These are phyloP conservation scores for Lamprologus callipterus DNA, from an alignment of 2,113 vertebrate genomes.

Conservation along the genomic window DNA sequence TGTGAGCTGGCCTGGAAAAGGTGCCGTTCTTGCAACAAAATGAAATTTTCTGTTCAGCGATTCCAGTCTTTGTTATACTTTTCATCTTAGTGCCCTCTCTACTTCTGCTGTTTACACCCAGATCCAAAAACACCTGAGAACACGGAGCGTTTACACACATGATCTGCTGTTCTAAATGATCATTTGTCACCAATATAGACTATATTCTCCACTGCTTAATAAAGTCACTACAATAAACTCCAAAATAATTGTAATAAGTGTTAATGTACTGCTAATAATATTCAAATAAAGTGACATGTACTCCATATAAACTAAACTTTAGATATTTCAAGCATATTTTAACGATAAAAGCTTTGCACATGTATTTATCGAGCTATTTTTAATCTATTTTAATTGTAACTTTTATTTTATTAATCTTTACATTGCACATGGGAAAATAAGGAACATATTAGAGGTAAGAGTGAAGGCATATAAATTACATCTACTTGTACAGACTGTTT, in stretches of 20 bases:
- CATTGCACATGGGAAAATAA: not conserved
- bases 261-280: not conserved
- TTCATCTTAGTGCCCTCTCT: not conserved
- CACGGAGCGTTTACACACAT: not conserved
- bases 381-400: not conserved
- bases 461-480: rapidly evolving
- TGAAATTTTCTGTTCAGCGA: not conserved
- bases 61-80: not conserved
- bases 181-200: not conserved
- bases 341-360: not conserved
- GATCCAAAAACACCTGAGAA: not conserved
- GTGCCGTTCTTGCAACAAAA: not conserved
- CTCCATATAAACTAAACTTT: not conserved
- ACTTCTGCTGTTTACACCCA: not conserved
- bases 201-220: not conserved
- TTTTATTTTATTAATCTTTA: not conserved
- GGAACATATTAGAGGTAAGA: not conserved
- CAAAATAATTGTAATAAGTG: not conserved
- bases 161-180: not conserved
- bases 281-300: not conserved
- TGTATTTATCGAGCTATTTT: not conserved
- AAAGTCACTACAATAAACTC: not conserved
- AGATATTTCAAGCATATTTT: not conserved
- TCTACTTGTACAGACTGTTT: not conserved
- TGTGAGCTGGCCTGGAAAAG: not conserved